Evolutionary conservation across 2,113 vertebrate species (phyloP).

Genomic region (Actinemys pallida): DNA sequence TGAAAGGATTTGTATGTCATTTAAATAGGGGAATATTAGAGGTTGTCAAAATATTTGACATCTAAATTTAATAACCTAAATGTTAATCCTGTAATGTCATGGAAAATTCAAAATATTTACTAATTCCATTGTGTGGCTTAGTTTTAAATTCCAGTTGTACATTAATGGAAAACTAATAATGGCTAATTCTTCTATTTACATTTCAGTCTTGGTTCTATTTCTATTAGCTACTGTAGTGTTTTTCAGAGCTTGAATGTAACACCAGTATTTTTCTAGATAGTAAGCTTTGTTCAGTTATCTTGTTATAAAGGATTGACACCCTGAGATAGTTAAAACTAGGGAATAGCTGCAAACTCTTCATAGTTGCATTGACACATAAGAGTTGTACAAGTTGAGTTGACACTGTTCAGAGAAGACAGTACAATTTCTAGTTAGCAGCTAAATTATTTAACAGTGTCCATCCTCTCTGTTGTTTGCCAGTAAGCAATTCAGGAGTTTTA

Average conservation of each 20-base stretch:
- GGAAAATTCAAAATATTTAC: neutral
- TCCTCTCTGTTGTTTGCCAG: neutral
- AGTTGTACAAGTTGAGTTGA: neutral
- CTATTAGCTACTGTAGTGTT: neutral
- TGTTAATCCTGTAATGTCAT: neutral
- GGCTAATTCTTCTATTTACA: neutral
- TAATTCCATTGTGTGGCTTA: neutral
- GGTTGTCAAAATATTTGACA: neutral
- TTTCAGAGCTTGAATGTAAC: neutral
- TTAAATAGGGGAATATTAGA: neutral
- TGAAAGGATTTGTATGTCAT: neutral
- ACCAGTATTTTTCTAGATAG: neutral
- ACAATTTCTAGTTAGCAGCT: neutral
- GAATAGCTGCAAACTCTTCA: neutral
- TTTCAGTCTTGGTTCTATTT: neutral
- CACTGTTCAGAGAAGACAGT: neutral
- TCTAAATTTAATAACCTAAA: neutral
- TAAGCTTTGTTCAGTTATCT: neutral
- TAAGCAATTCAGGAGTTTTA: fast-evolving
- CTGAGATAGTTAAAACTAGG: neutral
- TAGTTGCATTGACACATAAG: neutral
- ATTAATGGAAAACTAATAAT: neutral
- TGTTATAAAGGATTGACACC: neutral
- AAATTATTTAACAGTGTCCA: fast-evolving
- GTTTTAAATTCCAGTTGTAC: neutral